These are phyloP conservation scores for Latheticus oryzae DNA, from an alignment of 2,888 invertebrate genomes.

Conservation along the genomic window DNA sequence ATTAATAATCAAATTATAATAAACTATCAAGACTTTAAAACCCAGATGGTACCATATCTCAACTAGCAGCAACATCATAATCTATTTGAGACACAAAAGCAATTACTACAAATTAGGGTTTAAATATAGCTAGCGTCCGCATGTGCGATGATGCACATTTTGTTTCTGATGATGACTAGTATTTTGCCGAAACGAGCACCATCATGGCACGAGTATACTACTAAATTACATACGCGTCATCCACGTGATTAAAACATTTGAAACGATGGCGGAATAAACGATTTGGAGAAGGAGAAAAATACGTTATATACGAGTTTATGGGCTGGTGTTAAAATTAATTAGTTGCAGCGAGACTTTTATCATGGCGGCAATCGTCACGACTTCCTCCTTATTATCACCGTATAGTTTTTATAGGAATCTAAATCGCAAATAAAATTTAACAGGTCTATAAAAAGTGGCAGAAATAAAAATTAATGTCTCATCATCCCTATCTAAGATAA, in stretches of 20 bases:
- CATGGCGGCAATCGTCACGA: conserved; percentile 40
- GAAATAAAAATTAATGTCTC: conserved; percentile 37
- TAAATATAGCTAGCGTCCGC: conserved; percentile 18
- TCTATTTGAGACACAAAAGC: conserved; percentile 16
- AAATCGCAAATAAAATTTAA: conserved; percentile 39
- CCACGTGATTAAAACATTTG: conserved; percentile 19
- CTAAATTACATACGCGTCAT: conserved; percentile 13
- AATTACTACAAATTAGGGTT: conserved; percentile 18
- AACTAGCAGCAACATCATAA: conserved; percentile 1
- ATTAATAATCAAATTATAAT: conserved; percentile 16
- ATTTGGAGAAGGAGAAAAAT: conserved; percentile 13
- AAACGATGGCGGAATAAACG: conserved; percentile 9
- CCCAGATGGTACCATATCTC: background rate
- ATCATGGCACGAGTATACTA: conserved; percentile 16
- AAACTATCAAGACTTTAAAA: background rate
- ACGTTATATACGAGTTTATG: conserved; percentile 16
- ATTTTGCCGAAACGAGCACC: conserved; percentile 7
- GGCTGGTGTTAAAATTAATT: conserved; percentile 35
- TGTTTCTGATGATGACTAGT: background rate
- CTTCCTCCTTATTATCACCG: conserved; percentile 38
- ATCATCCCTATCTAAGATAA: conserved; percentile 32
- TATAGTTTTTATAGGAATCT: conserved; percentile 39
- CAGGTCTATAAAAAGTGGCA: conserved; percentile 25
- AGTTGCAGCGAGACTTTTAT: conserved; percentile 34
- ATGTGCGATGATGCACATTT: conserved; percentile 7